phyloP scores from a whole-genome alignment of 2,888 invertebrate genomes.

The Timema podura region DNA sequence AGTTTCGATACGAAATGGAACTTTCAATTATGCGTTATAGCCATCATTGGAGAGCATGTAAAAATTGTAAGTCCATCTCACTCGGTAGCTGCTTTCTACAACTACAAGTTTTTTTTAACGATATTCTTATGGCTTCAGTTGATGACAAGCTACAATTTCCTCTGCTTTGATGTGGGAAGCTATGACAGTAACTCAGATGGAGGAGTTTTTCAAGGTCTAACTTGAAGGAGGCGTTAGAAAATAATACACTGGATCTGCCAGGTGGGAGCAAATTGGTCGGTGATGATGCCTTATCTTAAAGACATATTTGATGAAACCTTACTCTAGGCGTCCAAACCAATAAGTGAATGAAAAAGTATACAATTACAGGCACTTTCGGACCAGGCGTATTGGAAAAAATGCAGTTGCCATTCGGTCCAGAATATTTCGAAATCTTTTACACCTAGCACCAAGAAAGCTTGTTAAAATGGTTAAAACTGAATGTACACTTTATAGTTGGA shows the following conservation, averaged over 20 bases:
- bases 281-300: neutral
- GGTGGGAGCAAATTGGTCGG: neutral
- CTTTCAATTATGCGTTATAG: neutral
- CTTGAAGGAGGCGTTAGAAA: neutral
- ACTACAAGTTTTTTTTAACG: neutral
- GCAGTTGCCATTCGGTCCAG: neutral
- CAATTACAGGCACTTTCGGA: neutral
- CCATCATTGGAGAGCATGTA: neutral
- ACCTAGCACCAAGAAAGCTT: neutral
- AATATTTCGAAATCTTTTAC: neutral
- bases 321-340: neutral
- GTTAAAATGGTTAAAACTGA: neutral
- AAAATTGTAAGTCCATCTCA: neutral
- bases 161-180: neutral
- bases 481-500: neutral
- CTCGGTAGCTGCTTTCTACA: neutral
- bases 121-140: no score
- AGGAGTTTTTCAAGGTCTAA: slow-evolving; percentile 1
- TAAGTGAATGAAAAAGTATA: neutral
- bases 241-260: neutral
- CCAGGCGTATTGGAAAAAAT: neutral
- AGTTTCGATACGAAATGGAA: neutral
- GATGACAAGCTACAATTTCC: neutral
- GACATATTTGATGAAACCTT: neutral
- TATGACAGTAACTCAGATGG: neutral